Base-by-base conservation (phyloP, 2,113 vertebrate genomes). In the Numenius arquata region DNA sequence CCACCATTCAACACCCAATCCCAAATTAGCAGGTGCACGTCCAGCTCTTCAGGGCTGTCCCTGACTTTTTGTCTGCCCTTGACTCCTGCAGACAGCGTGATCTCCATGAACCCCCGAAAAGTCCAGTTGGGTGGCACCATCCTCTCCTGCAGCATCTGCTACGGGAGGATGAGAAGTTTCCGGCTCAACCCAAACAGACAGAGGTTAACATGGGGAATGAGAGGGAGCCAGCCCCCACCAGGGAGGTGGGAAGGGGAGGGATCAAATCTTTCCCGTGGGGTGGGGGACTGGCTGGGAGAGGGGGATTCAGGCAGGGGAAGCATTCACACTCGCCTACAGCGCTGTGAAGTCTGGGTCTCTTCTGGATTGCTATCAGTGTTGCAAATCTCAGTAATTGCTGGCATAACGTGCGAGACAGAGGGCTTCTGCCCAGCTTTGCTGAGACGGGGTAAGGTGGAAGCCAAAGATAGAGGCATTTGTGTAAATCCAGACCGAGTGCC, bases 401-500 rank as follows among this genome's bases (percentile, higher is more conserved):
- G 26, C 26, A 16, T 34, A 61, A 30, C 0, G 0, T n/a, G 80
- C 50, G 85, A 90, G 74, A 75, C 0, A 0, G 43, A 67, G 56
- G 48, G 26, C 66, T 85, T 71, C 81, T 3, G 13, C 1, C 1
- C 20, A 50, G 77, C 56, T 50, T 11, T 68, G 81, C 52, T 71
- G 47, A 75, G 55, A 29, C 0, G 0, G 52, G 43, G 48, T 65
- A 47, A 56, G n/a, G 79, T 27, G 8, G 38, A 55, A 61, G 68
- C 50, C 56, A 73, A 67, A 56, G 32, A 68, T 2, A 50, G 27
- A 2, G 8, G 70, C 5, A 5, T 76, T n/a, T 48, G 21, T 58
- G 36, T 66, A 83, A 79, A 85, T 27, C 81, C 85, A 93, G 58
- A 72, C 47, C 8, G 29, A 80, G 41, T 36, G 38, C 26, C 43